These are phyloP conservation scores for Epinephelus cyanopodus DNA, from an alignment of 2,113 vertebrate species.

Conservation along the genomic window DNA sequence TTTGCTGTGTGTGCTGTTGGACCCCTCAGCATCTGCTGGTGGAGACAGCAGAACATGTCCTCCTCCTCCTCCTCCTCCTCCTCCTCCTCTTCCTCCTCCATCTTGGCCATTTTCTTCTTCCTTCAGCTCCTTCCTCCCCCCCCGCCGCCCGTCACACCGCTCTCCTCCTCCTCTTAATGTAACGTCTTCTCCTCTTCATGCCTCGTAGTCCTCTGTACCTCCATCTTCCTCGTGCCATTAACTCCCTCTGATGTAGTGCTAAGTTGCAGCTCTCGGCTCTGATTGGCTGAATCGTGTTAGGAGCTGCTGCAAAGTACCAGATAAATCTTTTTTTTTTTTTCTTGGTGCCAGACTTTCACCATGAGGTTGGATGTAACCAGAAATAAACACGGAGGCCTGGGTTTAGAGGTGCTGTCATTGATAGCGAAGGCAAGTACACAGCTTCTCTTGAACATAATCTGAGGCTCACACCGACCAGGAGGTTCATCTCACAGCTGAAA, in stretches of 20 bases:
- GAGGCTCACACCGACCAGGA: not conserved
- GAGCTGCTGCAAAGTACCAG: constrained; percentile 51
- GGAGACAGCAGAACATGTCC: constrained; percentile 61
- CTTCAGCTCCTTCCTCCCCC: constrained; percentile 5
- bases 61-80: not conserved
- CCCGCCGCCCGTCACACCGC: not conserved
- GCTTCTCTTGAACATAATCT: not conserved
- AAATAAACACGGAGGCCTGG: constrained; percentile 21
- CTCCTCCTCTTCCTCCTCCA: constrained; percentile 10
- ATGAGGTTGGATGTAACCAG: constrained; percentile 8
- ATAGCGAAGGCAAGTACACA: constrained; percentile 4
- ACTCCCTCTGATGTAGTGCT: constrained; percentile 52
- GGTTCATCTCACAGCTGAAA: not conserved
- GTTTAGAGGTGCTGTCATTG: not conserved
- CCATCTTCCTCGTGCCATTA: constrained; percentile 72
- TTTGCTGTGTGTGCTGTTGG: constrained; percentile 59
- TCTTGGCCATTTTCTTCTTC: constrained; percentile 11
- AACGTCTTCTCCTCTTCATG: constrained; percentile 50
- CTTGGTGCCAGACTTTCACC: constrained; percentile 10
- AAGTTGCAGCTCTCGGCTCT: constrained; percentile 48
- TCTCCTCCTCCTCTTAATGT: constrained; percentile 19
- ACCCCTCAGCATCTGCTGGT: constrained; percentile 60
- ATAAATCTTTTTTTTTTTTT: constrained; percentile 40
- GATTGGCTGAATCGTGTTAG: constrained; percentile 61
- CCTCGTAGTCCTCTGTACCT: constrained; percentile 28